A percentile compares a stretch with the other conserved stretches of the same genome.
Evolutionary conservation across 1,140 invertebrate genomes (phyloP).

Genomic region (Zaprionus davidi): DNA sequence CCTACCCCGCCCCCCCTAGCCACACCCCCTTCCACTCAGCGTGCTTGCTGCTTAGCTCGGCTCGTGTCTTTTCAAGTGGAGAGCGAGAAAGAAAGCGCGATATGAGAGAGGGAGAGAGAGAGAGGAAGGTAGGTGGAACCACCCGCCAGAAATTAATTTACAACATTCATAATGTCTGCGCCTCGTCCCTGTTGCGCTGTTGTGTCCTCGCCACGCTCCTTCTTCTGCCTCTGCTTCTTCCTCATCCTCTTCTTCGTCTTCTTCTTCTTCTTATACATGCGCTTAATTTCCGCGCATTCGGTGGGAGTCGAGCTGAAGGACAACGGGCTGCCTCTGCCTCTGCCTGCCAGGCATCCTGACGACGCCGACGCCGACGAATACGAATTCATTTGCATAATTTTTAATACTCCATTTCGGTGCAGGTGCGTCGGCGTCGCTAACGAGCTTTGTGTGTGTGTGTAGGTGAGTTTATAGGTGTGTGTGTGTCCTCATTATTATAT

Average conservation of each 20-base stretch:
- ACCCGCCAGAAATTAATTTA: constrained; percentile 66
- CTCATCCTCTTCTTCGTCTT: constrained; percentile 1
- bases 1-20: neutral
- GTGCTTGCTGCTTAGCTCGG: constrained; percentile 55
- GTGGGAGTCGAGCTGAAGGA: constrained; percentile 64
- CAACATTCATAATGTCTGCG: constrained; percentile 73
- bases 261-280: constrained; percentile 52
- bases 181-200: constrained; percentile 25
- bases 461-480: constrained; percentile 41
- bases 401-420: constrained; percentile 79
- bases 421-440: constrained; percentile 71
- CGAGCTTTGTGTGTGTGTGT: constrained; percentile 56
- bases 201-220: constrained; percentile 12
- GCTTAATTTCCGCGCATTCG: constrained; percentile 70
- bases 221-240: constrained; percentile 1
- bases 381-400: constrained; percentile 83
- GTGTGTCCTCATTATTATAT: constrained; percentile 82
- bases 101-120: constrained; percentile 3
- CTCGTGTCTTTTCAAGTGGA: constrained; percentile 63
- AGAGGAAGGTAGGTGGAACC: neutral
- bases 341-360: constrained; percentile 2
- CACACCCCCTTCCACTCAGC: constrained; percentile 6
- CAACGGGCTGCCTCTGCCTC: constrained; percentile 21
- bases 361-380: constrained; percentile 47
- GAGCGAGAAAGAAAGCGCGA: constrained; percentile 7